Base-by-base conservation (phyloP, 2,888 invertebrate genomes). In the Lydus trimaculatus region DNA sequence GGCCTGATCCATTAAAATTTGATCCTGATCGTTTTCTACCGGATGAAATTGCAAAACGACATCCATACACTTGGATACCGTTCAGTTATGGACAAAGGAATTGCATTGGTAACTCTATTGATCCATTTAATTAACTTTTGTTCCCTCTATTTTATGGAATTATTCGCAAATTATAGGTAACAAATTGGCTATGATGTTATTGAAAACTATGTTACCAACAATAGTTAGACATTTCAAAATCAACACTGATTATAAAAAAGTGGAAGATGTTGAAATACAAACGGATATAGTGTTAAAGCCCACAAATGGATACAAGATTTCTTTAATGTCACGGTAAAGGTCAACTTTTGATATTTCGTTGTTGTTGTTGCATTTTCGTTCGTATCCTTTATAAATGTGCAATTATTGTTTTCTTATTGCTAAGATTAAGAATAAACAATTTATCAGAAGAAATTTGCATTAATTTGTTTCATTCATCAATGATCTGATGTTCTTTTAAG, bases 11-110 rank as follows among this genome's bases (percentile, higher is more conserved):
- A 0, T 85, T 88, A 61, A 80, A 79, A 63, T 91, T 90, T 80
- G 84, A 88, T 72, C 91, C 91, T 0, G 89, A 90, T 75, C 80
- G 90, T 66, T 91, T 91, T 78, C 78, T 87, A 31, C 87, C 88
- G 0, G 88, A 90, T 75, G 84, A 85, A 74, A 82, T 80, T 20
- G 79, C 79, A 0, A 77, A 82, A 31, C 79, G 87, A 64, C 87
- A 87, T 74, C 87, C 87, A 0, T 87, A 86, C 68, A 82, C 87
- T 13, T 88, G 79, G 75, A 81, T 88, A 73, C 86, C 88, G 0
- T 88, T 88, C 71, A 87, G 87, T 69, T 81, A 82, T 59, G 88
- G 88, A 4, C 74, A 81, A 1, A 83, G 88, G 68, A 87, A 87
- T 77, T 88, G 88, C 74, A 87, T 88, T 72, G 88, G 88, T 87